Evolutionary conservation across 2,888 invertebrate species (phyloP).

Genomic region (Troglohyphantes excavatus): DNA sequence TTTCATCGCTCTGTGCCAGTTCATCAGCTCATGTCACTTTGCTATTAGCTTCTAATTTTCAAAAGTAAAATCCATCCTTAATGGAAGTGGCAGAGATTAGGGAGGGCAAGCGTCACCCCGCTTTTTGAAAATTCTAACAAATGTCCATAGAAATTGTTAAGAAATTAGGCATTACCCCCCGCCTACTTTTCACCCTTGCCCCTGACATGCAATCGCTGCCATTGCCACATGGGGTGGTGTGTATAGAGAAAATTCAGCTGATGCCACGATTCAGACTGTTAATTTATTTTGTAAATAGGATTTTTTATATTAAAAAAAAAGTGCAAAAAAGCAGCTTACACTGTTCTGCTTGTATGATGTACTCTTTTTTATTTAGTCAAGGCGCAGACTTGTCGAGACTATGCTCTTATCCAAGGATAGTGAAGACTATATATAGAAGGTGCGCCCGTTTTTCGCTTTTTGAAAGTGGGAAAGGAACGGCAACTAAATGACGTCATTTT

Average conservation of each 20-base stretch:
- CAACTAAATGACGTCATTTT: no score
- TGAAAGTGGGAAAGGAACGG: no score
- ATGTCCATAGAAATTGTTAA: no score
- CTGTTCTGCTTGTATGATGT: constrained; percentile 53
- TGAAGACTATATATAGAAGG: no score
- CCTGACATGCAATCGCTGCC: no score
- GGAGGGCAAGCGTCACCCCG: no score
- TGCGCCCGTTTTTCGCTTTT: no score
- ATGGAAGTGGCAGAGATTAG: no score
- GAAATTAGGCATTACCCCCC: no score
- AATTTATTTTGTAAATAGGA: constrained; percentile 74
- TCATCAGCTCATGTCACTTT: constrained; percentile 44
- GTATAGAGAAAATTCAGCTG: constrained; percentile 57
- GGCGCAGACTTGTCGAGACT: not conserved
- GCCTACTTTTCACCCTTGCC: no score
- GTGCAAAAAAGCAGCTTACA: constrained; percentile 13
- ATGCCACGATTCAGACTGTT: constrained; percentile 42
- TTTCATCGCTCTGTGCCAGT: constrained; percentile 67
- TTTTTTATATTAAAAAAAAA: constrained; percentile 58
- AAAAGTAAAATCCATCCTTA: constrained; percentile 1
- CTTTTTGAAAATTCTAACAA: no score
- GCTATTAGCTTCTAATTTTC: constrained; percentile 11
- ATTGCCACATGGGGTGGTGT: constrained; percentile 18
- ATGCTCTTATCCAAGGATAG: no score
- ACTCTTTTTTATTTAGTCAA: constrained; percentile 14